Conservation (phyloP, 2,797 vertebrate genomes). For the Chaetophractus vellerosus region DNA sequence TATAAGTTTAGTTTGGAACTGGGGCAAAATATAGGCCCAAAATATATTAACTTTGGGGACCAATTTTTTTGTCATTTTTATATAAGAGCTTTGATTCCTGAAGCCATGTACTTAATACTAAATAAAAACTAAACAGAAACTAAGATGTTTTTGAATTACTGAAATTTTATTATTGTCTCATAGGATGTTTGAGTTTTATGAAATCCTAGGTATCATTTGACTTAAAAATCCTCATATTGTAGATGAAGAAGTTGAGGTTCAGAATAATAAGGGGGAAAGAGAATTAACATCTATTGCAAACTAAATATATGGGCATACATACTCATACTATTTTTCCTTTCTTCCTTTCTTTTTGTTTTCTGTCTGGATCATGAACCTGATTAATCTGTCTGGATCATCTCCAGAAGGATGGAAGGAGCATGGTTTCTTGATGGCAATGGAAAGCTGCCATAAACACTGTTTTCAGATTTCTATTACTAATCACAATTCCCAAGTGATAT, state of each 20-base stretch:
- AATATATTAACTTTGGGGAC: neutral
- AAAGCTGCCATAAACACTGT: neutral
- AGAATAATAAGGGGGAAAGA: neutral
- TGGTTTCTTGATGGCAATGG: neutral
- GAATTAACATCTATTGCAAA: neutral
- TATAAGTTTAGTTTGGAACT: neutral
- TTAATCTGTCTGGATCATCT: neutral
- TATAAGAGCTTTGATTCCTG: no score
- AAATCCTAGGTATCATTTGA: neutral
- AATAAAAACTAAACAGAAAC: no score
- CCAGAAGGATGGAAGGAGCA: neutral
- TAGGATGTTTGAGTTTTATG: neutral
- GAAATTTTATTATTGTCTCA: no score
- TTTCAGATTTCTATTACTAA: slow-evolving; percentile 51
- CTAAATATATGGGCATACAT: neutral
- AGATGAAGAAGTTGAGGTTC: neutral
- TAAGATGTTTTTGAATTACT: no score
- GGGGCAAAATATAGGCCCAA: neutral
- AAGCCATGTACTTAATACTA: no score
- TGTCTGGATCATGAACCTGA: neutral
- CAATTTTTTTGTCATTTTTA: neutral
- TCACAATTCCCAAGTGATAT: neutral
- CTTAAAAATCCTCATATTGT: neutral
- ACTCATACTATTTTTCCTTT: neutral
- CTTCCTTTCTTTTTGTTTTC: neutral